phyloP scores from a whole-genome alignment of 2,113 vertebrate genomes.

The Aptenodytes patagonicus region DNA sequence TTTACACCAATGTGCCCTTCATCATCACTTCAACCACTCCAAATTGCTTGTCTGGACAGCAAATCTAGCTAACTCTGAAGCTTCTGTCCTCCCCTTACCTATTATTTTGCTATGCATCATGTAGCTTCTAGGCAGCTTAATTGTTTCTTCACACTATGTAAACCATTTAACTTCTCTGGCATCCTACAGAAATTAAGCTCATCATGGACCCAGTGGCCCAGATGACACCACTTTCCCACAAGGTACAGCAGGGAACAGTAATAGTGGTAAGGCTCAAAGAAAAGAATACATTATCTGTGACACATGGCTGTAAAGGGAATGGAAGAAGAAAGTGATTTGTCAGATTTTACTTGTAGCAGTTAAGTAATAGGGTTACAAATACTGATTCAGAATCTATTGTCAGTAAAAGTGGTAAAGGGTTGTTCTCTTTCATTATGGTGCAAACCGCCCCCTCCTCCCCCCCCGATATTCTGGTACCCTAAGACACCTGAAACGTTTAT shows the following conservation, averaged over 20 bases:
- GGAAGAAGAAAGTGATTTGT: background rate
- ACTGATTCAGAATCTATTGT: background rate
- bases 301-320: background rate
- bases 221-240: slow-evolving; percentile 18
- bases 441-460: background rate
- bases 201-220: slow-evolving; percentile 1
- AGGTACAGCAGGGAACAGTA: background rate
- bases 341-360: background rate
- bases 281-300: background rate
- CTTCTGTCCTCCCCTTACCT: slow-evolving; percentile 5
- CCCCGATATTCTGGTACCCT: background rate
- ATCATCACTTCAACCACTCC: background rate
- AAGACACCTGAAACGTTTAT: background rate
- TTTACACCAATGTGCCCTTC: background rate
- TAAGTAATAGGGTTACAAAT: background rate
- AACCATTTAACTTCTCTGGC: slow-evolving; percentile 36
- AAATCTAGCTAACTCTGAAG: background rate
- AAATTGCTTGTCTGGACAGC: background rate
- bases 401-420: background rate
- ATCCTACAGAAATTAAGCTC: slow-evolving; percentile 44
- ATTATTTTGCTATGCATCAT: slow-evolving; percentile 11
- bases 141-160: slow-evolving; percentile 55
- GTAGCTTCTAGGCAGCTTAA: slow-evolving; percentile 9
- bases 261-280: background rate
- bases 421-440: background rate